These are phyloP conservation scores for Drosophila bifasciata DNA, from an alignment of 1,140 invertebrate genomes.

Conservation along the genomic window DNA sequence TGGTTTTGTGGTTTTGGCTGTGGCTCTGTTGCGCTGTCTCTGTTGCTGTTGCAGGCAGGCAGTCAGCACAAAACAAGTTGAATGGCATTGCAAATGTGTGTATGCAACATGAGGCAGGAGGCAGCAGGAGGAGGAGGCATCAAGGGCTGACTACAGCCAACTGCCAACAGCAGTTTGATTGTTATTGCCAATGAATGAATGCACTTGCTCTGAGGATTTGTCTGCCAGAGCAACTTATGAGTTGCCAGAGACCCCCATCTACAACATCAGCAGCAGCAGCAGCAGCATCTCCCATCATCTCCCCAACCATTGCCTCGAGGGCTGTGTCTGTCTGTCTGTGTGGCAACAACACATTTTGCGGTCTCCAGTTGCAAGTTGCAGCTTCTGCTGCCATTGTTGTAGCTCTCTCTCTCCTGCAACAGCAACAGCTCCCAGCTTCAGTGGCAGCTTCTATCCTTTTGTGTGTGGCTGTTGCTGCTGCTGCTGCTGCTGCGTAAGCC, in stretches of 20 bases:
- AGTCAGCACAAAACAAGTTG: slow-evolving; percentile 65
- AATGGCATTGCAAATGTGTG: slow-evolving; percentile 73
- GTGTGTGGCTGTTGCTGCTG: too few relatives aligned
- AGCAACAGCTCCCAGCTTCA: neutral
- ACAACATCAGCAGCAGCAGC: slow-evolving; percentile 10
- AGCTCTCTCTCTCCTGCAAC: neutral
- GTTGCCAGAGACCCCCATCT: slow-evolving; percentile 10
- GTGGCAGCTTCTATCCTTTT: slow-evolving; percentile 7
- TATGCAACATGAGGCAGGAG: slow-evolving; percentile 49
- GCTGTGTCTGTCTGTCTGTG: slow-evolving; percentile 33
- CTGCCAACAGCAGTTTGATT: slow-evolving; percentile 76
- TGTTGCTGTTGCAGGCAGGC: slow-evolving; percentile 20
- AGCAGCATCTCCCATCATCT: slow-evolving; percentile 17
- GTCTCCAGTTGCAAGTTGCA: slow-evolving; percentile 61
- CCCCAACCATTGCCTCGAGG: slow-evolving; percentile 55
- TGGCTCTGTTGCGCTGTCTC: slow-evolving; percentile 5
- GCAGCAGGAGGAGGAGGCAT: neutral
- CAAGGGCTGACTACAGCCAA: slow-evolving; percentile 10
- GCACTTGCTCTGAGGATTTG: slow-evolving; percentile 70
- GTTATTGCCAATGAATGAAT: slow-evolving; percentile 81
- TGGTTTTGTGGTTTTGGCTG: slow-evolving; percentile 49
- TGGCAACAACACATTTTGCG: slow-evolving; percentile 71
- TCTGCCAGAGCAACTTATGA: slow-evolving; percentile 63
- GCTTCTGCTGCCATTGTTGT: slow-evolving; percentile 65
- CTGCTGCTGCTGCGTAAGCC: slow-evolving; percentile 60